Conservation (phyloP, 1,140 invertebrate genomes). For the Psilanteris sp. region DNA sequence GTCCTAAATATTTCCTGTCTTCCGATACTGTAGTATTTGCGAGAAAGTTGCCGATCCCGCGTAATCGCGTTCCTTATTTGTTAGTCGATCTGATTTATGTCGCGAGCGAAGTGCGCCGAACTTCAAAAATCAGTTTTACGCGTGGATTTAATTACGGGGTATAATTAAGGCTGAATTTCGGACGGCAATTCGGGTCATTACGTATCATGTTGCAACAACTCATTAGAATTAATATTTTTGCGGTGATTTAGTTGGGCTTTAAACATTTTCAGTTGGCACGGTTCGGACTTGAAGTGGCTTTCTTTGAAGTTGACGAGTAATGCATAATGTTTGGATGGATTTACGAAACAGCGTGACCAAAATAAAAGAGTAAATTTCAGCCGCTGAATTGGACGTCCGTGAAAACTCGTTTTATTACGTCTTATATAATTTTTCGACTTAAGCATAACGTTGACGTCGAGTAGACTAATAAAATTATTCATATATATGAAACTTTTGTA, state of each 20-base stretch:
- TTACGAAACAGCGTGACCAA: constrained; percentile 31
- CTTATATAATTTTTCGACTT: constrained; percentile 16
- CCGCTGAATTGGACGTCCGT: constrained; percentile 11
- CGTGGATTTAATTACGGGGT: constrained; percentile 16
- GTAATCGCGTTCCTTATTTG: constrained; percentile 35
- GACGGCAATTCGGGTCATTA: constrained; percentile 8
- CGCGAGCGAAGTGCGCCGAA: constrained; percentile 3
- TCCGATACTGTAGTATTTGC: constrained; percentile 29
- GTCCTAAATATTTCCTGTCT: constrained; percentile 56
- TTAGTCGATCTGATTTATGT: constrained; percentile 28
- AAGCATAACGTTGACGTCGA: too few species aligned
- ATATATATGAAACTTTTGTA: too few species aligned
- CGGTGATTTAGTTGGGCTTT: constrained; percentile 24
- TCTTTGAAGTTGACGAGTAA: constrained; percentile 28
- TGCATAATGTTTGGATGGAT: constrained; percentile 22
- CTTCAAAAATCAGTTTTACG: too few species aligned
- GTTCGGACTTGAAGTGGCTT: constrained; percentile 23
- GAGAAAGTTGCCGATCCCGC: constrained; percentile 51
- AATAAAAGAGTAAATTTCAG: constrained; percentile 19
- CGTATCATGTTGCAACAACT: background rate
- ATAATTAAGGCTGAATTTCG: constrained; percentile 14
- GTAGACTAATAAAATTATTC: too few species aligned
- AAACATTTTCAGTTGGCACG: background rate
- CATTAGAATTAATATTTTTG: constrained; percentile 21
- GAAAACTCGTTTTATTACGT: constrained; percentile 17